These are phyloP conservation scores for Chymomyza procnemis DNA, from an alignment of 2,888 invertebrate species.

Conservation along the genomic window DNA sequence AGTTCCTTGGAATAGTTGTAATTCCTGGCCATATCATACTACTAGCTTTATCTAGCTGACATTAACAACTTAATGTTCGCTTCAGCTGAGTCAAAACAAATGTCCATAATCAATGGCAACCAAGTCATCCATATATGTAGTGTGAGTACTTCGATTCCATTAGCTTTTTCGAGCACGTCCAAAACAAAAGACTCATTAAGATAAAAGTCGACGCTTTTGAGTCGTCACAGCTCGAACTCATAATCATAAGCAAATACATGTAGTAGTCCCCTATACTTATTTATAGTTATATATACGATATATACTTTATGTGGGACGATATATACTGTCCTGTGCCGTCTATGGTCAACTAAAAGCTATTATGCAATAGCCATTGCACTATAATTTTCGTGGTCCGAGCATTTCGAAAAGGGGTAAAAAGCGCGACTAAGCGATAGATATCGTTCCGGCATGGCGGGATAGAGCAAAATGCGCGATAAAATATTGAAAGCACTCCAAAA, in stretches of 20 bases:
- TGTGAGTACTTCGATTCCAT: slow-evolving; percentile 36
- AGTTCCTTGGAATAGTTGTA: background rate
- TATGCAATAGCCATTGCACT: slow-evolving; percentile 60
- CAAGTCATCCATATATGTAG: background rate
- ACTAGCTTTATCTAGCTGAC: background rate
- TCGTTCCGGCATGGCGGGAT: slow-evolving; percentile 34
- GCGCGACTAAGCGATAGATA: slow-evolving; percentile 41
- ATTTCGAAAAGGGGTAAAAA: slow-evolving; percentile 30
- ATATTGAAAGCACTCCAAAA: slow-evolving; percentile 71
- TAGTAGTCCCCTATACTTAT: background rate
- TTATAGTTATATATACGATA: background rate
- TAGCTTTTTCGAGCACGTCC: slow-evolving; percentile 39
- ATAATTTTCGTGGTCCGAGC: slow-evolving; percentile 2
- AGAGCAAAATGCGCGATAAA: slow-evolving; percentile 62
- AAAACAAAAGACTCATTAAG: slow-evolving; percentile 69
- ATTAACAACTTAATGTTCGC: background rate
- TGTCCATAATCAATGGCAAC: background rate
- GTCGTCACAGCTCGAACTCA: slow-evolving; percentile 43
- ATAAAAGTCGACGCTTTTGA: slow-evolving; percentile 49
- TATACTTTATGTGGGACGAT: slow-evolving; percentile 7
- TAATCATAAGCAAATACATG: slow-evolving; percentile 45
- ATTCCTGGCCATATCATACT: no score
- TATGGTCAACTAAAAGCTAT: slow-evolving; percentile 62
- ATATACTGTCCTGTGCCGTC: slow-evolving; percentile 25
- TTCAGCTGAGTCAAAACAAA: background rate